Evolutionary conservation across 1,140 invertebrate species (phyloP), one percentile per base, ranked within the genome.

Genomic region (Brachionus rubens): DNA sequence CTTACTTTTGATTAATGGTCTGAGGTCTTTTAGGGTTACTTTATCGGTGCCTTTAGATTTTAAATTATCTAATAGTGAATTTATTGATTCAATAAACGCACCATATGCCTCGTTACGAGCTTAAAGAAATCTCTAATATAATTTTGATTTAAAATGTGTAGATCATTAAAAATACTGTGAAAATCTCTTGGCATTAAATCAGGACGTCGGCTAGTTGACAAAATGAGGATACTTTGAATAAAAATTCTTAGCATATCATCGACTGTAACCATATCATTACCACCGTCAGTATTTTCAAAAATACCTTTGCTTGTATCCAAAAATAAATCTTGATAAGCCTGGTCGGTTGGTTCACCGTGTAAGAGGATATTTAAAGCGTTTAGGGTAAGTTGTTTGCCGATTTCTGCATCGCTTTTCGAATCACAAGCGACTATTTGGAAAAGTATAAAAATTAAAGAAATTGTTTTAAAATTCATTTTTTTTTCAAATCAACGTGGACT

Each of bases 121-220:
- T 72, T 48, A 6, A 48, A 16, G 16, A 40, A 46, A 70, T 10
- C 16, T 47, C 6, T 24, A 36, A 26, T 26, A 9, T 5, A 36
- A 36, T 3, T 36, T 36, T 36, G 3, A 36, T 36, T 36, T 36
- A 5, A 7, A 6, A 9, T 56, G 24, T 68, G 7, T 12, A 24
- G 48, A 52, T 16, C 1, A 36, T 48, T 2, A 48, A 48, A 48
- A 26, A 48, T 1, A 72, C 68, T 9, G 10, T 50, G n/a, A 33
- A 72, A 72, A 41, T 72, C 46, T 36, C 50, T 19, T 21, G 68
- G 68, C 1, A 72, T 72, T 24, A 72, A 24, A 41, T 72, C 68
- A 3, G 68, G 68, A 4, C 68, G 6, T 3, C 50, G 14, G 26
- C 36, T 52, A 12, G 46, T 36, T 10, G 36, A 36, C 19, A 72